Conservation (phyloP, 2,797 vertebrate species). For the Oreochromis grahami region DNA sequence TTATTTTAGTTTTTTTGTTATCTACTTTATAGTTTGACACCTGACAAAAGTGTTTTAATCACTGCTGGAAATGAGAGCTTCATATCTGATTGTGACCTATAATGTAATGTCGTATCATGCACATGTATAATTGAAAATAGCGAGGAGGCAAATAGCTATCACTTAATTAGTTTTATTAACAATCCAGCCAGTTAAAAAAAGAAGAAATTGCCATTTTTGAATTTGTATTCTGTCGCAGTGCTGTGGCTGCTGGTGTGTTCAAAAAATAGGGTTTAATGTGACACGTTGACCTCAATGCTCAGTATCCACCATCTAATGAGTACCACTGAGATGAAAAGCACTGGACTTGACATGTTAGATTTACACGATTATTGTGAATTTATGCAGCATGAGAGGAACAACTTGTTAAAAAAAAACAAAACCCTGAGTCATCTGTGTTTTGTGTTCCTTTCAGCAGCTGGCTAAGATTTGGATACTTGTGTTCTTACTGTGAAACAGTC, state of each 20-base stretch:
- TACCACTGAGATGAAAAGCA: neutral
- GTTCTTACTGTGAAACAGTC: constrained; percentile 1
- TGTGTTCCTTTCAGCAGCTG: neutral
- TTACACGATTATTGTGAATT: neutral
- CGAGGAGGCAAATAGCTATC: neutral
- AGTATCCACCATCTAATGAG: neutral
- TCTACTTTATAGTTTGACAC: neutral
- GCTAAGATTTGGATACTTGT: neutral
- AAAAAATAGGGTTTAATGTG: neutral
- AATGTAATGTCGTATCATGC: neutral
- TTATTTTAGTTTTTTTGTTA: neutral
- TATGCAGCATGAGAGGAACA: neutral
- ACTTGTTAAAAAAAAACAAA: neutral
- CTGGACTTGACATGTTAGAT: neutral
- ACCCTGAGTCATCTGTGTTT: constrained; percentile 4
- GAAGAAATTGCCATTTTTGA: neutral
- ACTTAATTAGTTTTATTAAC: neutral
- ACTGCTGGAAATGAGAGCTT: constrained; percentile 1
- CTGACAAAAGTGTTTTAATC: neutral
- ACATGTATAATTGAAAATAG: neutral
- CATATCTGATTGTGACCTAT: neutral
- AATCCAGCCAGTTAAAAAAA: neutral
- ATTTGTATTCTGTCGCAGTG: neutral
- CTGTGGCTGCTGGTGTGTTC: neutral
- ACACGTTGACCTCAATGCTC: neutral